Conservation (phyloP, 1,140 invertebrate genomes). For the Tetramorium alpestre region DNA sequence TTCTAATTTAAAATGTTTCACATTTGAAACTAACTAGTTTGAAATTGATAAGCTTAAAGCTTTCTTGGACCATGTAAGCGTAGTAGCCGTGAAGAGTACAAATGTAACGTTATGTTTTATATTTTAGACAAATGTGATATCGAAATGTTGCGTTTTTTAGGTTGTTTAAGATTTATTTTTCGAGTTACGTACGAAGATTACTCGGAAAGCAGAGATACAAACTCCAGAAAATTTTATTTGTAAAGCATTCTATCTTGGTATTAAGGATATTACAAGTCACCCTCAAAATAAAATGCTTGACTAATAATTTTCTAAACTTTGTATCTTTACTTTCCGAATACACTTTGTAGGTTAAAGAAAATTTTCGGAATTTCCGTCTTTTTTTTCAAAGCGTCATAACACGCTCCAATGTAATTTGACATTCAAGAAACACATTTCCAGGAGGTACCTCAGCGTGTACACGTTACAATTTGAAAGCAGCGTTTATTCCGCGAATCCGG, state of each 20-base stretch:
- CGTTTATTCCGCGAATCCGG: slow-evolving; percentile 44
- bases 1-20: not conserved
- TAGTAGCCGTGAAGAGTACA: not conserved
- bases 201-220: no score
- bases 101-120: not conserved
- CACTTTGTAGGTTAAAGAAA: not conserved
- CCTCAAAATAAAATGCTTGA: no score
- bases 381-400: not conserved
- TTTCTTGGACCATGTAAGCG: not conserved
- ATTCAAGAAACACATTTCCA: not conserved
- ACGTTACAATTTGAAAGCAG: not conserved
- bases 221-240: no score
- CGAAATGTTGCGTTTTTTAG: not conserved
- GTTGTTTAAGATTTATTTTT: not conserved
- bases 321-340: no score
- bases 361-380: not conserved
- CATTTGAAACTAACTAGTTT: not conserved
- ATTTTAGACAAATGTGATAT: not conserved
- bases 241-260: no score
- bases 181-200: not conserved
- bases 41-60: slow-evolving; percentile 5
- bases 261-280: no score
- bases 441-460: not conserved
- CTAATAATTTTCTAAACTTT: no score
- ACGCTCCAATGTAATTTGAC: not conserved